Base-by-base conservation (phyloP, 2,888 invertebrate species). In the Melieria picta region DNA sequence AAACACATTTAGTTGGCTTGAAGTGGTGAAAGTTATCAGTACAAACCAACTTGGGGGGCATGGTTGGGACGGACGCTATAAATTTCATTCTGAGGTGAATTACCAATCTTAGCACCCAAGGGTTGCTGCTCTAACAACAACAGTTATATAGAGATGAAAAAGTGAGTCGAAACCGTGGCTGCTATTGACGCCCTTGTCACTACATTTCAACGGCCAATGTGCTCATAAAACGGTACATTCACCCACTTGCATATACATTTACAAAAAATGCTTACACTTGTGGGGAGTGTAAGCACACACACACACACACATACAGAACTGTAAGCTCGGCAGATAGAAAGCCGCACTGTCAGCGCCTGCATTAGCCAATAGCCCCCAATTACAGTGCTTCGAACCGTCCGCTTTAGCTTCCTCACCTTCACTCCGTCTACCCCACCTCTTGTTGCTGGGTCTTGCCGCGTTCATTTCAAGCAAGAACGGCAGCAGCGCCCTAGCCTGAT, bases 181-280 rank as follows among this genome's bases (percentile, higher is more conserved):
- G 57, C 43, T 56, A 5, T 46, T 57, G 72, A 75, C 78, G 80
- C 79, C 81, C 80, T 80, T 81, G 81, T 79, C 78, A 79, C 81
- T 80, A 82, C 75, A 80, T 80, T 77, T 79, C 70, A 72, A 65
- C 68, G 73, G 72, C 76, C 61, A 72, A 69, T 65, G 71, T 72
- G 69, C 62, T 52, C 73, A 73, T 60, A 30, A 61, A 66, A 48
- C 30, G 30, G 65, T 55, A 62, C 62, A 66, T 5, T 66, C 46
- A 62, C 71, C 68, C 58, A 64, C 62, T 47, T 46, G 11, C 45
- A 56, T 5, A 61, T 16, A 30, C 5, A 30, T 7, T 16, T 30
- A 58, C 42, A 58, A 46, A 57, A 16, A 45, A 71, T 52, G 55
- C 65, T 57, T 66, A 43, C 65, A 55, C 55, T 46, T 47, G 47